These are phyloP conservation scores for Drosophila multiciliata DNA, from an alignment of 2,888 invertebrate genomes.

Conservation along the genomic window DNA sequence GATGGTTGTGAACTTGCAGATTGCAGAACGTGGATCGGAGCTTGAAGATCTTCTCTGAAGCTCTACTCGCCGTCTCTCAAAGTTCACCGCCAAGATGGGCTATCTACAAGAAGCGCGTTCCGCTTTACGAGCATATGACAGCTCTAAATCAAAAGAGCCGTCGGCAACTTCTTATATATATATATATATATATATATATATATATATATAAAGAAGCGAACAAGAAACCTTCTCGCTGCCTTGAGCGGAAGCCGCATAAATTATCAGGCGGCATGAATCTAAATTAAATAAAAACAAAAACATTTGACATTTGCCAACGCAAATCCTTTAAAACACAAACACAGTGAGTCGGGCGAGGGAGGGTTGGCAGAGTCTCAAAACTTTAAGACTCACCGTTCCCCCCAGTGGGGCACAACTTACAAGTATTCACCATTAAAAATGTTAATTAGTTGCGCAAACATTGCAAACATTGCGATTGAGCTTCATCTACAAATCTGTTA, in stretches of 20 bases:
- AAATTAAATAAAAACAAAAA: constrained; percentile 76
- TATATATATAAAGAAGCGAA: constrained; percentile 4
- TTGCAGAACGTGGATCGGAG: constrained; percentile 21
- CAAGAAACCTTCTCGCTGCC: constrained; percentile 8
- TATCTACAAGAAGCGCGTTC: constrained; percentile 63
- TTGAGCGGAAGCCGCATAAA: constrained; percentile 67
- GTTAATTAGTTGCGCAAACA: constrained; percentile 83
- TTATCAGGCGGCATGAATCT: constrained; percentile 71
- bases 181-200: not conserved
- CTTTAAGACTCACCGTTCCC: constrained; percentile 21
- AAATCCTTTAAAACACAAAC: constrained; percentile 72
- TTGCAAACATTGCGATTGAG: constrained; percentile 67
- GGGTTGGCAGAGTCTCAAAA: not conserved
- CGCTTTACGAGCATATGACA: constrained; percentile 69
- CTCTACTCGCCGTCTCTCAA: constrained; percentile 24
- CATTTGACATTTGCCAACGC: constrained; percentile 72
- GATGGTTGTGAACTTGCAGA: constrained; percentile 19
- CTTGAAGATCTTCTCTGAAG: constrained; percentile 16
- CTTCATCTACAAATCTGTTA: constrained; percentile 44
- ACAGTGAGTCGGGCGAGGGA: not conserved
- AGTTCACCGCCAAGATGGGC: constrained; percentile 51
- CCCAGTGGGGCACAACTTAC: constrained; percentile 63
- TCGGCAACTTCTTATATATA: constrained; percentile 49
- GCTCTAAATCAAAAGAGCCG: constrained; percentile 71
- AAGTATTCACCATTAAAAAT: constrained; percentile 85